A percentile compares a stretch with the other conserved stretches of the same genome.
These are phyloP conservation scores for Capreolus pygargus DNA, from an alignment of 2,113 vertebrate species.

Conservation along the genomic window DNA sequence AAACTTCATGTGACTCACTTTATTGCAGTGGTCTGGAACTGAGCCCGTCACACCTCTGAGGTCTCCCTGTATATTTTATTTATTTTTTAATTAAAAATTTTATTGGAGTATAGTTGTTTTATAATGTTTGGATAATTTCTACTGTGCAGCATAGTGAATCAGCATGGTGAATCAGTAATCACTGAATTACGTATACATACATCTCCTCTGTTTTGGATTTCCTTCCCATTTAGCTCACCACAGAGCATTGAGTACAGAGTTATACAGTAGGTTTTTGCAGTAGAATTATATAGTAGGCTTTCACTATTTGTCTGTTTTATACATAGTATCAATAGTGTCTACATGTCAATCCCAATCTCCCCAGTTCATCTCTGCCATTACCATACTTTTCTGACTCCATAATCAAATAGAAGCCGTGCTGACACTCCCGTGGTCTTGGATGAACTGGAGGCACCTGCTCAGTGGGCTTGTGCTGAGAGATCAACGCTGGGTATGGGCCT, in stretches of 20 bases:
- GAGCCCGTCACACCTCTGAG: fast-evolving
- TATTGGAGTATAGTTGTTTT: background rate
- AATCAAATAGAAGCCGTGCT: fast-evolving
- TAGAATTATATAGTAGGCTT: background rate
- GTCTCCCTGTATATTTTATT: background rate
- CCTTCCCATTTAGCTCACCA: background rate
- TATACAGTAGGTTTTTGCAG: background rate
- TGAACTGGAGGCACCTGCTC: background rate
- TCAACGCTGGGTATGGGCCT: fast-evolving
- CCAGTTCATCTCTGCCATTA: background rate
- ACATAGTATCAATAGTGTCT: background rate
- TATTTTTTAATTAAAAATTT: background rate
- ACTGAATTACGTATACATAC: background rate
- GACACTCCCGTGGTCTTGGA: no score
- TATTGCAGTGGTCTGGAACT: background rate
- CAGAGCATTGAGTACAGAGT: background rate
- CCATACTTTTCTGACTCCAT: fast-evolving
- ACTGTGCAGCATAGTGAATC: background rate
- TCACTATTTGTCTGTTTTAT: background rate
- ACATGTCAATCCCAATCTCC: background rate
- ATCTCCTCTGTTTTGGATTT: background rate
- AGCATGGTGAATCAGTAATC: background rate
- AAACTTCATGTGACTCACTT: background rate
- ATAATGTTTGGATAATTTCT: background rate
- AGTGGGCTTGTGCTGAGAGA: background rate